These are phyloP conservation scores for Chironomus riparius DNA, from an alignment of 2,888 invertebrate species.

Conservation along the genomic window DNA sequence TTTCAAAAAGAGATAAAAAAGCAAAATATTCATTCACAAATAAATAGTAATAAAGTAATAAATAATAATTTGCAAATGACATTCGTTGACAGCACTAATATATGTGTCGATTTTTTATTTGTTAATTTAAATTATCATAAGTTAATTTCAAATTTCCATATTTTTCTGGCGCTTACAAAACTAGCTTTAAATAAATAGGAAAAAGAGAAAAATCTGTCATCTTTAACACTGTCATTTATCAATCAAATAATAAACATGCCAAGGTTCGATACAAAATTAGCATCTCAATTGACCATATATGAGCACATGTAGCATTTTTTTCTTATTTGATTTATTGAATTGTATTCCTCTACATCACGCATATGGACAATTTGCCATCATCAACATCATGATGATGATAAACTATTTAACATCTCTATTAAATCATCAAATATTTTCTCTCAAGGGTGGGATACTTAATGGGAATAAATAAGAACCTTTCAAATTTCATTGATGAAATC, in stretches of 20 bases:
- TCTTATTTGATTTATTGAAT: neutral
- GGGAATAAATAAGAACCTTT: no score
- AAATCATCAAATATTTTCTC: neutral
- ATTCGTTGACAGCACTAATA: neutral
- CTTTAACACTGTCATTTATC: neutral
- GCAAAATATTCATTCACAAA: neutral
- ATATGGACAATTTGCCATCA: neutral
- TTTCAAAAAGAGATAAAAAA: neutral
- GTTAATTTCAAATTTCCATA: neutral
- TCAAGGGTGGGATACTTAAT: no score
- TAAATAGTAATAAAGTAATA: neutral
- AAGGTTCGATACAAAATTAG: neutral
- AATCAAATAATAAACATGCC: neutral
- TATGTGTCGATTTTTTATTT: neutral
- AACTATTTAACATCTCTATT: neutral
- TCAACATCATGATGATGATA: slow-evolving; percentile 7
- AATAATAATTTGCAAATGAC: neutral
- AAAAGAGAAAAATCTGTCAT: neutral
- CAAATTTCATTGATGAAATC: no score
- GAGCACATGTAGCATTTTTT: neutral
- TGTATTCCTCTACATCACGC: neutral
- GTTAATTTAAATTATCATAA: neutral
- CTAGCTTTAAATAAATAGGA: no score
- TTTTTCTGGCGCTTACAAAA: no score
- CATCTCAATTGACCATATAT: slow-evolving; percentile 18